Percentiles rank a stretch among this genome's conserved stretches.
Evolutionary conservation across 2,797 vertebrate genomes (phyloP).

Genomic region (Alcedo atthis): DNA sequence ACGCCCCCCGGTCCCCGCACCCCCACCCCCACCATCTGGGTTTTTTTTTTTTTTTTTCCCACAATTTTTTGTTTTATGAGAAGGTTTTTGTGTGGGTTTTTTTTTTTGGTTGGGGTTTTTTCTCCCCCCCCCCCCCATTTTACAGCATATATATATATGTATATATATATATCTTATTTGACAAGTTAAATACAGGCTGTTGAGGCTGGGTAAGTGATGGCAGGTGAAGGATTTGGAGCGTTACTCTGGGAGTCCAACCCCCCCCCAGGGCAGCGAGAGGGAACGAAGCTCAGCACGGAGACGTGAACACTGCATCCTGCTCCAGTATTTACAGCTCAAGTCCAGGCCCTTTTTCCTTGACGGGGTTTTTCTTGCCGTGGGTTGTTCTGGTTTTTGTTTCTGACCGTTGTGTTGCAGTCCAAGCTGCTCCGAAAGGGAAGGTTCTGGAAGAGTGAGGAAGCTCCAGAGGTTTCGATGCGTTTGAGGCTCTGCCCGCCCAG

Average conservation of each 20-base stretch:
- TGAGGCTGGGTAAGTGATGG: constrained; percentile 70
- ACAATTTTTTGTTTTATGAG: constrained; percentile 81
- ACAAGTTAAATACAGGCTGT: constrained; percentile 82
- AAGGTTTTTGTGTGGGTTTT: constrained; percentile 47
- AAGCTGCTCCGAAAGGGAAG: background rate
- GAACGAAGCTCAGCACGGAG: constrained; percentile 64
- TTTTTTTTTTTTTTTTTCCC: constrained; percentile 40
- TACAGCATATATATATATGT: constrained; percentile 79
- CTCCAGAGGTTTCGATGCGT: background rate
- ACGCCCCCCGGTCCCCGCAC: too few relatives aligned
- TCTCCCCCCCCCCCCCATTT: constrained; percentile 61
- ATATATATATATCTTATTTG: constrained; percentile 70
- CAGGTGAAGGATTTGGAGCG: constrained; percentile 68
- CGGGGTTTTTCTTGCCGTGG: background rate
- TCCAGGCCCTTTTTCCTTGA: constrained; percentile 49
- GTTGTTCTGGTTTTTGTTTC: background rate
- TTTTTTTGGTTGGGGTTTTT: background rate
- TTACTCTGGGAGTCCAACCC: constrained; percentile 60
- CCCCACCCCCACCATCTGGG: background rate
- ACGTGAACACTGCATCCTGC: constrained; percentile 67
- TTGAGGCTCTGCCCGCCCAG: background rate
- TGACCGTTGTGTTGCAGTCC: background rate
- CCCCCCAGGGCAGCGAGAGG: background rate
- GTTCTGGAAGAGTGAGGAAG: background rate
- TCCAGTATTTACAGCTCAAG: constrained; percentile 72